A percentile compares a stretch with the other conserved stretches of the same genome.
These are phyloP conservation scores for Clarias batrachus DNA, from an alignment of 2,113 vertebrate species.

Conservation along the genomic window DNA sequence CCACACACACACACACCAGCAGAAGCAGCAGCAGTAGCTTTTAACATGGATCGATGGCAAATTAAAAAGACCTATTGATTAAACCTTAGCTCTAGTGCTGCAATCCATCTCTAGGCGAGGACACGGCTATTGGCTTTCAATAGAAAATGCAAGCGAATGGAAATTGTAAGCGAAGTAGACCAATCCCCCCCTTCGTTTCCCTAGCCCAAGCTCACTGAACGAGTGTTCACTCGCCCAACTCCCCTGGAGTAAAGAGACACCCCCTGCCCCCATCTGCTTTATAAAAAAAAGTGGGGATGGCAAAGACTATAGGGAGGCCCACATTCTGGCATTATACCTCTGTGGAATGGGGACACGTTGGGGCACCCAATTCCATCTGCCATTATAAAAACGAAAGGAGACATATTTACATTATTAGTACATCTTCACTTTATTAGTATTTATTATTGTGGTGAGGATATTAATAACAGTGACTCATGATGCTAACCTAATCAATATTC, in stretches of 20 bases:
- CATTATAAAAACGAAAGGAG: slow-evolving; percentile 64
- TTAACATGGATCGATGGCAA: slow-evolving; percentile 81
- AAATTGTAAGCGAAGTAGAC: slow-evolving; percentile 72
- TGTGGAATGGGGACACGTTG: slow-evolving; percentile 57
- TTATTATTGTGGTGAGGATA: not conserved
- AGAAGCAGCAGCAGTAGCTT: slow-evolving; percentile 74
- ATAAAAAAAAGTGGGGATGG: not conserved
- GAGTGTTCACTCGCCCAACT: slow-evolving; percentile 36
- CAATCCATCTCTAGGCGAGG: slow-evolving; percentile 76
- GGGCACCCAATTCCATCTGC: slow-evolving; percentile 61
- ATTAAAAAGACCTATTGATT: slow-evolving; percentile 85
- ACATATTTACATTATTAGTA: slow-evolving; percentile 46
- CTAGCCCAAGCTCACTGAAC: slow-evolving; percentile 67
- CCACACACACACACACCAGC: slow-evolving; percentile 42
- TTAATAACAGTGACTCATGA: too few relatives aligned
- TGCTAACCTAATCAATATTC: not conserved
- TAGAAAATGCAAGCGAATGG: slow-evolving; percentile 82
- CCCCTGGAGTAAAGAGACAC: slow-evolving; percentile 31
- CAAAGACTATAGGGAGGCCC: slow-evolving; percentile 31
- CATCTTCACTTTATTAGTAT: slow-evolving; percentile 57
- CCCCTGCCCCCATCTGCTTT: slow-evolving; percentile 40
- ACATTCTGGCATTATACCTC: slow-evolving; percentile 72
- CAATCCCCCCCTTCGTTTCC: slow-evolving; percentile 59
- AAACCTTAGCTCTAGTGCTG: slow-evolving; percentile 81
- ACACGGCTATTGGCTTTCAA: slow-evolving; percentile 80